These are phyloP conservation scores for Gymnoscelis rufifasciata DNA, from an alignment of 2,888 invertebrate genomes.

Conservation along the genomic window DNA sequence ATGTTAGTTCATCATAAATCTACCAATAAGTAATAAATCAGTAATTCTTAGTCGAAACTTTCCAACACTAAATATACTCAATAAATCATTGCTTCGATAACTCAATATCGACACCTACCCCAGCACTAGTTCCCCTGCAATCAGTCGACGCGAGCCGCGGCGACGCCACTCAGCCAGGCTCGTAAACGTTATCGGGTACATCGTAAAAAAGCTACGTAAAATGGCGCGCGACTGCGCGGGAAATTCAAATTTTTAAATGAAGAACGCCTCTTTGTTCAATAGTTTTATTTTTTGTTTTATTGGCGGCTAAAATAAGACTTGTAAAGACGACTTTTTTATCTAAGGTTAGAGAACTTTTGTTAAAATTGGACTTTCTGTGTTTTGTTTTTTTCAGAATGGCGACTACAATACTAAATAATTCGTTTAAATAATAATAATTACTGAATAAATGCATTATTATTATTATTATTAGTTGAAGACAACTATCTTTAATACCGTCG, in stretches of 20 bases:
- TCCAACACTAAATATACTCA: no score
- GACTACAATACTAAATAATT: no score
- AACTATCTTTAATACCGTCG: no score
- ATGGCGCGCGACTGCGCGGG: constrained; percentile 51
- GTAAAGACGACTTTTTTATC: neutral
- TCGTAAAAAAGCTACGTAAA: constrained; percentile 75
- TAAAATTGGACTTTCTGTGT: no score
- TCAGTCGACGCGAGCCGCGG: constrained; percentile 70
- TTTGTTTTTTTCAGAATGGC: no score
- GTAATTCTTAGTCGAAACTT: no score
- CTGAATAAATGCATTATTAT: no score
- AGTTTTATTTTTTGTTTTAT: constrained; percentile 9
- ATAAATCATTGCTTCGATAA: no score
- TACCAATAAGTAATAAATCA: no score
- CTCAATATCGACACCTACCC: constrained; percentile 8
- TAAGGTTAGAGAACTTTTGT: neutral
- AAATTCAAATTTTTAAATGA: constrained; percentile 26
- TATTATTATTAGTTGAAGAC: no score
- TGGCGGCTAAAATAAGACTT: neutral
- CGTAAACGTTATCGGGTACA: constrained; percentile 76
- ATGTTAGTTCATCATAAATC: no score
- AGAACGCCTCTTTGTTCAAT: constrained; percentile 8
- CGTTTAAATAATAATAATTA: no score
- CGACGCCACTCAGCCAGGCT: constrained; percentile 74
- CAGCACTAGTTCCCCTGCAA: constrained; percentile 48